Percentiles rank a stretch among this genome's conserved stretches.
These are phyloP conservation scores for Eurytoma adleriae DNA, from an alignment of 2,888 invertebrate species.

Conservation along the genomic window DNA sequence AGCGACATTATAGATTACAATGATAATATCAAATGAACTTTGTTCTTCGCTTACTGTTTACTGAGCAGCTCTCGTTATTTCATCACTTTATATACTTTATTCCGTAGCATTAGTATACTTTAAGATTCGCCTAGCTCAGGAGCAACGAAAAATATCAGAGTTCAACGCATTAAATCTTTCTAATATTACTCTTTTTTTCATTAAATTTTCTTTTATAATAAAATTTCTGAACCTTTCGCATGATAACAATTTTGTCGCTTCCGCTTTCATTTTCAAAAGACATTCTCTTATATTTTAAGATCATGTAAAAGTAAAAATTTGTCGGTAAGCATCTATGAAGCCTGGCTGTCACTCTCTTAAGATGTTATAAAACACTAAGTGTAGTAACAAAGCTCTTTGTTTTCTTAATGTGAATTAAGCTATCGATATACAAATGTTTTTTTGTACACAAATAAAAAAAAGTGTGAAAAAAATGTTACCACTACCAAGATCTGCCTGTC, in stretches of 20 bases:
- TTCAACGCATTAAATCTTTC: slow-evolving; percentile 36
- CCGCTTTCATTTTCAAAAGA: slow-evolving; percentile 25
- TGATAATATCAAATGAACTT: slow-evolving; percentile 47
- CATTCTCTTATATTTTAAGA: slow-evolving; percentile 43
- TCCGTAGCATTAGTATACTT: slow-evolving; percentile 22
- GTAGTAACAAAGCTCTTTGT: slow-evolving; percentile 55
- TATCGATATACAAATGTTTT: slow-evolving; percentile 62
- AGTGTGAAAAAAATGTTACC: slow-evolving; percentile 43
- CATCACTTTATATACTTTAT: slow-evolving; percentile 24
- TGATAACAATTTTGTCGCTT: slow-evolving; percentile 43
- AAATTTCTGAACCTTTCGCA: slow-evolving; percentile 50
- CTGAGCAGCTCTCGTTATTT: slow-evolving; percentile 30
- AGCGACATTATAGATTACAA: slow-evolving; percentile 25
- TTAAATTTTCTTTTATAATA: slow-evolving; percentile 47
- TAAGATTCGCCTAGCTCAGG: slow-evolving; percentile 37
- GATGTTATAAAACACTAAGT: slow-evolving; percentile 51
- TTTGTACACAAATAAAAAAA: slow-evolving; percentile 60
- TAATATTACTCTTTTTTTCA: slow-evolving; percentile 39
- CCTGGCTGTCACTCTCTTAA: slow-evolving; percentile 36
- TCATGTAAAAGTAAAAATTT: slow-evolving; percentile 57
- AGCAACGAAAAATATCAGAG: slow-evolving; percentile 35
- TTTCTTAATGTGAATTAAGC: slow-evolving; percentile 59
- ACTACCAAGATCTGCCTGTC: slow-evolving; percentile 39
- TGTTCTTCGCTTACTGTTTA: slow-evolving; percentile 38
- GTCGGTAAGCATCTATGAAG: slow-evolving; percentile 53